A percentile compares a stretch with the other conserved stretches of the same genome.
Conservation (phyloP, 2,113 vertebrate species). For the Jaculus jaculus region DNA sequence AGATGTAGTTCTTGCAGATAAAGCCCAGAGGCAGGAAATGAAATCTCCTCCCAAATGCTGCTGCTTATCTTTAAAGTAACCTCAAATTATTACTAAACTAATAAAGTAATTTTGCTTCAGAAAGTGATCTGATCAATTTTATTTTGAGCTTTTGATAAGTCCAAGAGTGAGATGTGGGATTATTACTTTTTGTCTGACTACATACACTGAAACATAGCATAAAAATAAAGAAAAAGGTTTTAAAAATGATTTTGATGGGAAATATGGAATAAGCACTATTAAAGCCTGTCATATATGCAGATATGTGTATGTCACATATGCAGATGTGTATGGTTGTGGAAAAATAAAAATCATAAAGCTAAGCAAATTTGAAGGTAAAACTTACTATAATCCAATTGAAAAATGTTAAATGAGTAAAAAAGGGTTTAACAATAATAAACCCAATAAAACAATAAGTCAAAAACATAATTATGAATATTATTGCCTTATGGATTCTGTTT, state of each 20-base stretch:
- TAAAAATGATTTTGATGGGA: slow-evolving; percentile 64
- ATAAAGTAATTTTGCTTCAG: slow-evolving; percentile 89
- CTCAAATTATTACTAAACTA: slow-evolving; percentile 90
- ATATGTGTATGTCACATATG: neutral
- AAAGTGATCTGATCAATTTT: slow-evolving; percentile 81
- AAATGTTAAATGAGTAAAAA: slow-evolving; percentile 26
- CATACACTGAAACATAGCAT: slow-evolving; percentile 70
- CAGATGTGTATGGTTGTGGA: slow-evolving; percentile 42
- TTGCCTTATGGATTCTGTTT: neutral
- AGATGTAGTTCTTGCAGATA: slow-evolving; percentile 88
- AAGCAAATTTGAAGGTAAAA: slow-evolving; percentile 52
- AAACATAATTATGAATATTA: slow-evolving; percentile 42
- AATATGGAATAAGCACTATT: slow-evolving; percentile 35
- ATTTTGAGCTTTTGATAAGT: slow-evolving; percentile 82
- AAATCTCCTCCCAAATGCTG: slow-evolving; percentile 86
- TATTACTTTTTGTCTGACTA: slow-evolving; percentile 85
- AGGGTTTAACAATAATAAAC: neutral
- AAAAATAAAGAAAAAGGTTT: slow-evolving; percentile 72
- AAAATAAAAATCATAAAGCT: slow-evolving; percentile 45
- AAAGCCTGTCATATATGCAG: slow-evolving; percentile 48
- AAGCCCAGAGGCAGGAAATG: slow-evolving; percentile 88
- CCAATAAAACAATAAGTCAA: slow-evolving; percentile 38
- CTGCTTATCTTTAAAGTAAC: slow-evolving; percentile 89
- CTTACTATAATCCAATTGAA: slow-evolving; percentile 51
- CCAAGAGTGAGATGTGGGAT: slow-evolving; percentile 81